Evolutionary conservation across 2,113 vertebrate genomes (phyloP).

Genomic region (Ceuthmochares aereus): DNA sequence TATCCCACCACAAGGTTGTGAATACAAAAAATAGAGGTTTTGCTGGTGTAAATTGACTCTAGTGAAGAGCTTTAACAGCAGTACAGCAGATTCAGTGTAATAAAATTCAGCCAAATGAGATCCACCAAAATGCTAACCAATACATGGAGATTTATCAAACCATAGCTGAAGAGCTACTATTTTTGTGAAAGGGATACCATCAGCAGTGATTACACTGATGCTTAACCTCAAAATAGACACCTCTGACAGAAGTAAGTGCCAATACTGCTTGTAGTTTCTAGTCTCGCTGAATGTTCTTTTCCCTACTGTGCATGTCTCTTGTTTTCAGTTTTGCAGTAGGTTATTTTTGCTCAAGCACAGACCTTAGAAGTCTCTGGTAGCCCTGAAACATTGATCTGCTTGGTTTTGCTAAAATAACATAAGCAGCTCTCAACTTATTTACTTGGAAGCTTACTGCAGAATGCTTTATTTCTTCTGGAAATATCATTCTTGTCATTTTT

Average conservation of each 20-base stretch:
- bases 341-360: background rate
- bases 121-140: background rate
- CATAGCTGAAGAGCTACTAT: background rate
- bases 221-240: background rate
- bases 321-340: background rate
- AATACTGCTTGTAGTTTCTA: background rate
- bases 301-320: background rate
- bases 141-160: background rate
- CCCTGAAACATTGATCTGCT: background rate
- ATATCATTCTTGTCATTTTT: background rate
- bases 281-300: background rate
- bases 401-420: background rate
- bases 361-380: background rate
- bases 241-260: background rate
- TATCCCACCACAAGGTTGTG: background rate
- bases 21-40: background rate
- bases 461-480: background rate
- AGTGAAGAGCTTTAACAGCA: background rate
- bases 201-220: background rate
- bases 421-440: background rate
- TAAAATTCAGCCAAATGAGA: background rate
- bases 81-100: background rate
- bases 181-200: conserved; percentile 1
- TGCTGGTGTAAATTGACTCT: background rate
- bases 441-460: background rate